Base-by-base conservation (phyloP, 2,797 vertebrate species). In the Notoglanidium macrostoma region DNA sequence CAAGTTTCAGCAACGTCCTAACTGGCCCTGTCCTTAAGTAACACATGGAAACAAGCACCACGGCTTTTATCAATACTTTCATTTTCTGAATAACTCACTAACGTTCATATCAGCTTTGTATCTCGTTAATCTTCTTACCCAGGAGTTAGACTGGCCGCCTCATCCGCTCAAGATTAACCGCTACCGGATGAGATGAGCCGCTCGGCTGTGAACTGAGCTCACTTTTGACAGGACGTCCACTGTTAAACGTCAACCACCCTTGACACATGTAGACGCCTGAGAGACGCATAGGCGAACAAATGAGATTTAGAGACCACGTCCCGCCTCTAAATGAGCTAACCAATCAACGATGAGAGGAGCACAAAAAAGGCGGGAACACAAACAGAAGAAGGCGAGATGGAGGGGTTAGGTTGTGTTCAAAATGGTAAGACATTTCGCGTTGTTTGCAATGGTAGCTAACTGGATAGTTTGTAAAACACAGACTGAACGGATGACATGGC, bases 331-430 rank as follows among this genome's bases (percentile, higher is more conserved):
- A 0, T 5, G 10, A 46, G 5, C 1, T 14, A 65, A 77, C 73
- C 84, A 85, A 85, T 77, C 57, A 61, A 4, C 10, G 17, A 9
- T 32, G 3, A 35, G 17, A 49, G 3, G 29, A 26, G 55, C 40
- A 61, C 7, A 55, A 65, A 85, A 46, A 40, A 59, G 8, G 21
- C 2, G 49, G 11, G 29, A 7, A 67, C 14, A n/a, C 32, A 51
- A 23, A 10, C 68, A 88, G 85, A 17, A 84, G 90, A 87, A 57
- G 86, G 84, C 46, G 46, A 5, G 46, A 10, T 10, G 9, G 6
- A 8, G 11, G 12, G 9, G 21, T 49, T 49, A 8, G 57, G 59
- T 29, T 63, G 55, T 15, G 21, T 1, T 40, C 1, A 29, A 77
- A 54, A 54, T 2, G 1, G 26, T 4, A 15, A 55, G 7, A 5